Evolutionary conservation across 2,797 vertebrate genomes (phyloP).

Genomic region (Sebastes taczanowskii): DNA sequence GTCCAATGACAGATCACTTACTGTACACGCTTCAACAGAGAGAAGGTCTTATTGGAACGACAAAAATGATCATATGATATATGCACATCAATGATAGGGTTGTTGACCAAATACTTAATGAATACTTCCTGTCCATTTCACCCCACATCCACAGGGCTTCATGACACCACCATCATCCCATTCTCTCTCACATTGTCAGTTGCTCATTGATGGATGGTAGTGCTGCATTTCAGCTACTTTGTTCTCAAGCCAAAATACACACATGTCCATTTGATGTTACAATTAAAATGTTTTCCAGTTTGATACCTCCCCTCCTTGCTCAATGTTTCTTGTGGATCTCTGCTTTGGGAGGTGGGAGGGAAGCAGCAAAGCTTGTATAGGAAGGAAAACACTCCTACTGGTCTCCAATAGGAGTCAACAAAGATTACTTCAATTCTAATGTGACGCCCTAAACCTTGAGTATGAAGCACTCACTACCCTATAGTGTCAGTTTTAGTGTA

Average conservation of each 20-base stretch:
- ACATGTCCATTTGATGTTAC: neutral
- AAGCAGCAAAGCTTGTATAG: neutral
- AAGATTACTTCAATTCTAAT: neutral
- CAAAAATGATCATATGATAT: neutral
- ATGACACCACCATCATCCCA: neutral
- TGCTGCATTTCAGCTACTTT: neutral
- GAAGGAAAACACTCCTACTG: neutral
- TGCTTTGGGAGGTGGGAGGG: neutral
- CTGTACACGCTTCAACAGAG: neutral
- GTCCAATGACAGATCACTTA: slow-evolving; percentile 17
- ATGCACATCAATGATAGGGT: neutral
- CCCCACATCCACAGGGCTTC: neutral
- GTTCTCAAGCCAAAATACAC: neutral
- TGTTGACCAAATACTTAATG: neutral
- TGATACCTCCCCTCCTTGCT: neutral
- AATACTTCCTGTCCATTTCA: neutral
- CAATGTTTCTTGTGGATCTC: neutral
- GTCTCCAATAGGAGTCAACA: slow-evolving; percentile 18
- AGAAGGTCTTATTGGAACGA: neutral
- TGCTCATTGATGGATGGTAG: neutral
- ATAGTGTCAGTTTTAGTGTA: neutral
- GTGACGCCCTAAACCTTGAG: neutral
- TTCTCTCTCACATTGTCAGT: neutral
- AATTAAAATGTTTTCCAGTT: neutral
- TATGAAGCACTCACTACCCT: neutral